Conservation (phyloP, 2,113 vertebrate species). For the Butorides virescens region DNA sequence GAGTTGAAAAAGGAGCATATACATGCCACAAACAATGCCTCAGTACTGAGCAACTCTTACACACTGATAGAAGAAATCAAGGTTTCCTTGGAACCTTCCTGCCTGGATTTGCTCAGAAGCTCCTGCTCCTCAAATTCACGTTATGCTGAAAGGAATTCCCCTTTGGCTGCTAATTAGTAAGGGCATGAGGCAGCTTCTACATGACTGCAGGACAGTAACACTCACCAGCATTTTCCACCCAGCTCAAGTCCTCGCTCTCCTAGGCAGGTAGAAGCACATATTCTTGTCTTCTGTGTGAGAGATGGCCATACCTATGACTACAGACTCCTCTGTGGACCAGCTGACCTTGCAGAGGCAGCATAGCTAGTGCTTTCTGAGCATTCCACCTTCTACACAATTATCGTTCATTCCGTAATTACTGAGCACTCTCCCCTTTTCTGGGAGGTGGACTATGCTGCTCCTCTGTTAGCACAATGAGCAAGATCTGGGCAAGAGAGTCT, state of each 20-base stretch:
- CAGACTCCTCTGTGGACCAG: background rate
- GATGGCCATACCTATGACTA: background rate
- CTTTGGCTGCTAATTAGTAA: background rate
- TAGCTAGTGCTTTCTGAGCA: background rate
- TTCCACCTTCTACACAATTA: background rate
- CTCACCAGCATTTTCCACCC: background rate
- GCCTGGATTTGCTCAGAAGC: background rate
- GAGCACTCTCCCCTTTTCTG: background rate
- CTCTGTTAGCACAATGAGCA: background rate
- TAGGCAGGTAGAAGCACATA: background rate
- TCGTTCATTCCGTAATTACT: background rate
- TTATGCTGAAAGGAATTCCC: background rate
- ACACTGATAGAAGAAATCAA: background rate
- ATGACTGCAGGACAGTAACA: background rate
- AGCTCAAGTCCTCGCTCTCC: background rate
- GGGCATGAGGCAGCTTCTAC: background rate
- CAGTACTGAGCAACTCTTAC: background rate
- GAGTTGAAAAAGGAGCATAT: background rate
- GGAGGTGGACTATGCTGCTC: background rate
- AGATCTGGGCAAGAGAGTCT: background rate
- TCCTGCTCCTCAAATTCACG: background rate
- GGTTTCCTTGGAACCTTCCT: background rate
- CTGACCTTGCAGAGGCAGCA: background rate
- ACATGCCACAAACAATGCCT: background rate
- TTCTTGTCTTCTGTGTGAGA: background rate